Evolutionary conservation across 1,140 invertebrate genomes (phyloP), one percentile per base, ranked within the genome.

Genomic region (Coboldia fuscipes): DNA sequence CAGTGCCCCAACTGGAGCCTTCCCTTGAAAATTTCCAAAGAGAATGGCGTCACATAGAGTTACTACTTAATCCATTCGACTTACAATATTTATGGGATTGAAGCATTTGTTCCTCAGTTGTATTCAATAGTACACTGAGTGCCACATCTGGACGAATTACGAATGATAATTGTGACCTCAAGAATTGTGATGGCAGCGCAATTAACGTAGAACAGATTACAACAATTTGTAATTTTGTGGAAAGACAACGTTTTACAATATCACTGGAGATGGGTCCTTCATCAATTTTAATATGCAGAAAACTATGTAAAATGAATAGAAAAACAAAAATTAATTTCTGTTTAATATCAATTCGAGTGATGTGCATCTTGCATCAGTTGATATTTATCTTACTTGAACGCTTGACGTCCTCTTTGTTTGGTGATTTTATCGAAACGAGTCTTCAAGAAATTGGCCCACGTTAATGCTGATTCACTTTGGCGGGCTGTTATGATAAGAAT

Each of bases 401-500:
- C 70, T 37, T 75, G 70, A 43, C 70, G 57, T 23, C 71, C 70
- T 47, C 72, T 67, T 42, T 81, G 72, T 34, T 74, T 70, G 53
- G 75, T 76, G 41, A 81, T 77, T 56, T 80, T 76, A 45, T 81
- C 74, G 48, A 82, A 83, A 50, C 77, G 79, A 16, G 68, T 68
- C 16, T 68, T 70, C 37, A 83, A 65, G 53, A 81, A 82, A 43
- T 75, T 72, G n/a, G 75, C 75, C 73, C 80, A 79, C 8, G 78
- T 46, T 6, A 64, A 61, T 27, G 77, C 75, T 28, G 74, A 70
- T 19, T 76, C 71, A 37, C 76, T 80, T 21, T 70, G 68, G 31
- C 68, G 71, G 40, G 75, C 71, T 40, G 74, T 80, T 17, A 83
- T 54, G 46, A 84, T 77, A 19, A 79, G 59, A 21, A 84, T 77